Percentiles rank a stretch among this genome's conserved stretches.
These are phyloP conservation scores for Acleris holmiana DNA, from an alignment of 2,888 invertebrate species.

Conservation along the genomic window DNA sequence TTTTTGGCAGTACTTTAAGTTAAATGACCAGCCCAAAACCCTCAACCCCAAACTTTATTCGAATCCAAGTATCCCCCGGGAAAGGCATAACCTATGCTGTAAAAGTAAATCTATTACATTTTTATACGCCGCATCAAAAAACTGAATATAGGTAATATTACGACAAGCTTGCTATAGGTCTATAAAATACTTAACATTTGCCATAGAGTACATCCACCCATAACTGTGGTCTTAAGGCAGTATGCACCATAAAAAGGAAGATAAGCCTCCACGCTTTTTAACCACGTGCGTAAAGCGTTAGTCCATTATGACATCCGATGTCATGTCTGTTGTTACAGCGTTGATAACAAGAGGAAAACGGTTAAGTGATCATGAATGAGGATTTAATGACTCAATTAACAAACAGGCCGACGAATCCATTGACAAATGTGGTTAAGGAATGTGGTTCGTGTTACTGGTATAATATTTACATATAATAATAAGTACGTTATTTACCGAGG, in stretches of 20 bases:
- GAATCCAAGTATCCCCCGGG: conserved; percentile 21
- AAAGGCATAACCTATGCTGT: conserved; percentile 29
- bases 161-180: conserved; percentile 32
- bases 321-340: background rate
- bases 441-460: background rate
- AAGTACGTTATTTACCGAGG: too few relatives aligned
- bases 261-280: conserved; percentile 75
- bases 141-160: conserved; percentile 34
- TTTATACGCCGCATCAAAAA: conserved; percentile 31
- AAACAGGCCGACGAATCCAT: conserved; percentile 2
- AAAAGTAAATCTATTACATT: conserved; percentile 37
- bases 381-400: conserved; percentile 18
- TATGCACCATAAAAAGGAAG: conserved; percentile 73
- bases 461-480: background rate
- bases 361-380: background rate
- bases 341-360: conserved; percentile 7
- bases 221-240: conserved; percentile 56
- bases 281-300: conserved; percentile 47
- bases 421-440: background rate
- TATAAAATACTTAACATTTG: conserved; percentile 40
- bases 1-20: too few relatives aligned
- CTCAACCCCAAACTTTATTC: conserved; percentile 15
- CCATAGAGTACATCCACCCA: conserved; percentile 43
- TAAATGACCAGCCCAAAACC: background rate
- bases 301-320: conserved; percentile 43